Evolutionary conservation across 2,888 invertebrate species (phyloP).

Genomic region (Trypoxylon attenuatum): DNA sequence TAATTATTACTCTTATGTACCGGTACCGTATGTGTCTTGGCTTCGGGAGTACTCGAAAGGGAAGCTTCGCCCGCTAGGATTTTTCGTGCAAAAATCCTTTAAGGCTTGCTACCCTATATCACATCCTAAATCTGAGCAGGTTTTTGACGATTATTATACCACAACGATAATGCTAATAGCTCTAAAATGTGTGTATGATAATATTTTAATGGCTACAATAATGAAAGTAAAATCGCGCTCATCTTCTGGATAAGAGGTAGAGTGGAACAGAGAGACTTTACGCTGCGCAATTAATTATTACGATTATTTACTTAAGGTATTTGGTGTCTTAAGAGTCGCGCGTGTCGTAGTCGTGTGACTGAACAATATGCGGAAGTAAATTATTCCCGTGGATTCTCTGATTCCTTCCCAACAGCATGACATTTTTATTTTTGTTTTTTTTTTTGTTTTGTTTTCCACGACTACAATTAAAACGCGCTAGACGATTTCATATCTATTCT

Average conservation of each 20-base stretch:
- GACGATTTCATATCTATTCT: too few species aligned
- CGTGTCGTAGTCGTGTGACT: conserved; percentile 1
- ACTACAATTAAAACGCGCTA: not conserved
- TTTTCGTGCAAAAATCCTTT: conserved; percentile 63
- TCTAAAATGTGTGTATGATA: conserved; percentile 33
- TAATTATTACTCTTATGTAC: conserved; percentile 31
- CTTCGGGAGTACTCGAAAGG: conserved; percentile 28
- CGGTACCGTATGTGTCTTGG: conserved; percentile 19
- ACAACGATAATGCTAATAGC: conserved; percentile 37
- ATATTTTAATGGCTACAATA: conserved; percentile 20
- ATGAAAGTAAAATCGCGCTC: conserved; percentile 26
- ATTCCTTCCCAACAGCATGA: conserved; percentile 64
- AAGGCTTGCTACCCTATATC: conserved; percentile 71
- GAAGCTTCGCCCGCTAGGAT: conserved; percentile 54
- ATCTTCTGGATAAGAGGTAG: conserved; percentile 41
- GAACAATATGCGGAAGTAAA: conserved; percentile 17
- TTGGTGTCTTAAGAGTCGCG: conserved; percentile 20
- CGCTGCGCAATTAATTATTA: conserved; percentile 39
- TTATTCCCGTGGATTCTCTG: conserved; percentile 11
- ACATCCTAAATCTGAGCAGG: conserved; percentile 71
- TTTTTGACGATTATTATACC: conserved; percentile 38
- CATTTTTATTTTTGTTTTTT: conserved; percentile 57
- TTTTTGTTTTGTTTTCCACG: too few species aligned
- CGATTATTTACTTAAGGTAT: conserved; percentile 39
- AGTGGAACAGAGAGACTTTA: conserved; percentile 41